These are phyloP conservation scores for Montipora efflorescens DNA, from an alignment of 64 coral and sea anemone species.

Conservation along the genomic window DNA sequence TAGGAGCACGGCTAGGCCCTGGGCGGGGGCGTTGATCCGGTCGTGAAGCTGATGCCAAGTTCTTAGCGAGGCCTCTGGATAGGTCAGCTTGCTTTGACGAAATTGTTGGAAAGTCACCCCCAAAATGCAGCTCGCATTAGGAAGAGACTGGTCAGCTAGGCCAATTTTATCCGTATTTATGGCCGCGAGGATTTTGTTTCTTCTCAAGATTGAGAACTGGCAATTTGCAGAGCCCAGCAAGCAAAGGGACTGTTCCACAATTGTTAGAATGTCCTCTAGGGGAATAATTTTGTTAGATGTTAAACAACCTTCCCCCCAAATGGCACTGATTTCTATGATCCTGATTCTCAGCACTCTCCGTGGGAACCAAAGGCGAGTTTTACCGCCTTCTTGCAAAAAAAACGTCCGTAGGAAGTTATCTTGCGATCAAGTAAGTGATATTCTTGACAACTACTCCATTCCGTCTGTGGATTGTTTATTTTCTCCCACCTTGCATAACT, in stretches of 20 bases:
- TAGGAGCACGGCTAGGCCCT: neutral
- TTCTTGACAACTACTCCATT: neutral
- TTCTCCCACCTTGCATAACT: neutral
- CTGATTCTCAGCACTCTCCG: neutral
- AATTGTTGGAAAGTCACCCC: constrained; percentile 41
- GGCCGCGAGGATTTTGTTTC: constrained; percentile 35
- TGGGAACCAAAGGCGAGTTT: neutral
- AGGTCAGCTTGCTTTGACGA: constrained; percentile 63
- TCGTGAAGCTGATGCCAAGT: neutral
- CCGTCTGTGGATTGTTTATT: constrained; percentile 13
- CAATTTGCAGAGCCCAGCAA: constrained; percentile 24
- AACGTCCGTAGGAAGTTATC: constrained; percentile 14
- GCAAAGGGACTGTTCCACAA: constrained; percentile 43
- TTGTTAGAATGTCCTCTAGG: neutral
- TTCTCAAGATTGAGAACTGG: constrained; percentile 34
- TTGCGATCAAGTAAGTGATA: constrained; percentile 22
- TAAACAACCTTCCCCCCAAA: neutral
- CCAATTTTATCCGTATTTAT: constrained; percentile 11
- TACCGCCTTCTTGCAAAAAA: constrained; percentile 28
- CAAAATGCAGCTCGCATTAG: constrained; percentile 48
- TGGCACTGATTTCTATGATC: neutral
- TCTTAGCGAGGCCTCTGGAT: constrained; percentile 59
- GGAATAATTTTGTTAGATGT: neutral
- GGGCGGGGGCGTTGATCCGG: neutral
- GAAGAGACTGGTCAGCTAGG: constrained; percentile 45